Evolutionary conservation across 1,140 invertebrate genomes (phyloP), one percentile per base, ranked within the genome.

Genomic region (Telenomus remus): DNA sequence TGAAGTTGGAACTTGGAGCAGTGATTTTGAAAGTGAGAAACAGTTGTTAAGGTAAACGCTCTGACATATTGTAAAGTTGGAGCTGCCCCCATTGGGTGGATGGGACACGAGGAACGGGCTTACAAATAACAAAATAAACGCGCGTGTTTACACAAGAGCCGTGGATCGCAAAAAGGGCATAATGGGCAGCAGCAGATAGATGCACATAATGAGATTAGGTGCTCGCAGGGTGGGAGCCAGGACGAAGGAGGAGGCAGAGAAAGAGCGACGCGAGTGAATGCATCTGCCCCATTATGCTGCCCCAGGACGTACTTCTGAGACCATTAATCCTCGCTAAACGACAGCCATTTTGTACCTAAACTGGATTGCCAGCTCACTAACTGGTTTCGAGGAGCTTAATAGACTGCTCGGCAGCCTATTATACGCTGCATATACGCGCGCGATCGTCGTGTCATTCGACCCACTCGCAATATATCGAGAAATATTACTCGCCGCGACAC

Each of bases 301-400:
- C 80, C 82, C 79, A 78, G 79, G 81, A n/a, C n/a, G 78, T 81
- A 83, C 85, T 84, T 80, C 73, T 76, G 80, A 79, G 85, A 84
- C 84, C 87, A 88, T 88, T 88, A 88, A 88, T 88, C 83, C 86
- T 87, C 78, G 80, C 85, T 87, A 88, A 88, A 88, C 86, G 86
- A 88, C 87, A 87, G 86, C 87, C 87, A 88, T 88, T 88, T 88
- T 88, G 87, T 88, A 88, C 85, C 86, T 87, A 86, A 88, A 87
- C 87, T 87, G 87, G 87, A 88, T 88, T 87, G 87, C 84, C 82
- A 83, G 86, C 83, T 88, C 86, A 86, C 86, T 86, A 86, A 87
- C 86, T 86, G 85, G 85, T 86, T 86, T 86, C 80, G 81, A 87
- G 82, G 82, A 87, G 85, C 83, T 86, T 87, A 87, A 87, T 87